Base-by-base conservation (phyloP, 2,888 invertebrate species). In the Mamestra brassicae region DNA sequence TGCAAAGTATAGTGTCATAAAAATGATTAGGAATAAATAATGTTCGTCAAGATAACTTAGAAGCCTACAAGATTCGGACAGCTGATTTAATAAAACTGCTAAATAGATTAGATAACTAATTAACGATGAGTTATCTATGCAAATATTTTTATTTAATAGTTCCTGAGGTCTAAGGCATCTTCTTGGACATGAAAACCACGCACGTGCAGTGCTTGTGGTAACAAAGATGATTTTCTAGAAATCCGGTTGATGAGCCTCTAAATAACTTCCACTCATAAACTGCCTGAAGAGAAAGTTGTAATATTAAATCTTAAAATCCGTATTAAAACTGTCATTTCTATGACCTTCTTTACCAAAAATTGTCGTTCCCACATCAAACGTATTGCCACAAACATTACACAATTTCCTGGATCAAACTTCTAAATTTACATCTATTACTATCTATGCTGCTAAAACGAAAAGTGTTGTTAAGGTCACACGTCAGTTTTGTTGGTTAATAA, bases 271-370 rank as follows among this genome's bases (percentile, higher is more conserved):
- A 52, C 26, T n/a, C 1, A 1, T 26, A 15, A 36, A 66, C 34
- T 0, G 10, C 13, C 3, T 26, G n/a, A 34, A 69, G 58, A 64
- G 81, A 80, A 80, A 75, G 75, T 81, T 64, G n/a, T 38, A 34
- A 42, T 67, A 54, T 54, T 62, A 57, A 10, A 66, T 54, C 34
- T 38, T 57, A 79, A 66, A 71, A 34, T 17, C 3, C 15, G 65
- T 34, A 38, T 62, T 50, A 63, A 63, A 63, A 64, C 38, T 47
- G 57, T 63, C n/a, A 42, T 47, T 1, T 47, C 11, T n/a, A 47
- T 58, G 52, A 54, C 54, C 78, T 72, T 4, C 34, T 73, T 38
- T 13, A 4, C n/a, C 0, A 17, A 67, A 74, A 13, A 54, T 8
- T 54, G 58, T 63, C 67, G 57, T 74, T 74, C 66, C 57, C 80